A percentile compares a stretch with the other conserved stretches of the same genome.
Evolutionary conservation across 2,113 vertebrate species (phyloP).

Genomic region (Anhinga anhinga): DNA sequence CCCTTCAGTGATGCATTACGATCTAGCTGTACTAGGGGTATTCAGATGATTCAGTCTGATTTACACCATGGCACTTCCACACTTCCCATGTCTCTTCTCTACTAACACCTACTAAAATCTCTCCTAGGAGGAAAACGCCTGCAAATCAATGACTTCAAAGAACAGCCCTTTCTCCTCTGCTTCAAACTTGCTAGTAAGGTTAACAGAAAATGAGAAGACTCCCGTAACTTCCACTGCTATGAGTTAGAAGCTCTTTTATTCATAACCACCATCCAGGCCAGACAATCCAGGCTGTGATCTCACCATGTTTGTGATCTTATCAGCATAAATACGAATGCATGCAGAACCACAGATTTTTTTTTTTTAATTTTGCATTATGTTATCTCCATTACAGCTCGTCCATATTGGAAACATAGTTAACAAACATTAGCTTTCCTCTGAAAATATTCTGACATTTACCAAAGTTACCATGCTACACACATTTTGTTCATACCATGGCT

Average conservation of each 20-base stretch:
- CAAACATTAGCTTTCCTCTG: not conserved
- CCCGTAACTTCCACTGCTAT: not conserved
- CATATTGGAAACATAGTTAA: not conserved
- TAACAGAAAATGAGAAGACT: not conserved
- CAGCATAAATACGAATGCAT: not conserved
- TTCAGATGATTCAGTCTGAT: not conserved
- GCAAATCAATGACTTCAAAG: not conserved
- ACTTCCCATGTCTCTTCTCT: not conserved
- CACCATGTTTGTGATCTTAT: not conserved
- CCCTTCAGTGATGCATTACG: too few relatives aligned
- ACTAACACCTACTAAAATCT: not conserved
- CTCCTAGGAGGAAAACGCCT: not conserved
- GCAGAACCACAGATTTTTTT: not conserved
- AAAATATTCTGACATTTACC: not conserved
- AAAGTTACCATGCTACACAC: not conserved
- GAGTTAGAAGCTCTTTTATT: not conserved
- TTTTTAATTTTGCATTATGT: not conserved
- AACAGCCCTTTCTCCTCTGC: not conserved
- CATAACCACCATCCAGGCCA: not conserved
- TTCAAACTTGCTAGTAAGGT: not conserved
- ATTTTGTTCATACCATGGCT: not conserved
- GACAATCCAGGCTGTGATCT: not conserved
- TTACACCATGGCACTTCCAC: not conserved
- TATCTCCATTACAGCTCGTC: not conserved
- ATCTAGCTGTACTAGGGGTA: fast-evolving